Conservation (phyloP, 2,888 invertebrate genomes). For the Ophion costatus region DNA sequence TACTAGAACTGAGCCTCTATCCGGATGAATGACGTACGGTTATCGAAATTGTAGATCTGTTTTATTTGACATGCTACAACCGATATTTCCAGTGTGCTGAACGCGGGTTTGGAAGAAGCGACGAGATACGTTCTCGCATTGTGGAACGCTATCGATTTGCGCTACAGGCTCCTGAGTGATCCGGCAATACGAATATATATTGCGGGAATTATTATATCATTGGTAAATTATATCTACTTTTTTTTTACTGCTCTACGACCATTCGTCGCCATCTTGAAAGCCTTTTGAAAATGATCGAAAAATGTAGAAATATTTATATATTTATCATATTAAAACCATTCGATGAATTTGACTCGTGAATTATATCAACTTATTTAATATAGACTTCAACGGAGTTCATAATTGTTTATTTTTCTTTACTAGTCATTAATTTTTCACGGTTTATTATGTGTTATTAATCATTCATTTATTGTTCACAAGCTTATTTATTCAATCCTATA, state of each 20-base stretch:
- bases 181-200: constrained; percentile 77
- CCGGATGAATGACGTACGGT: no score
- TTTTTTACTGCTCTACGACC: not conserved
- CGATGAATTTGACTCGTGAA: no score
- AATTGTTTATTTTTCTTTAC: not conserved
- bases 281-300: no score
- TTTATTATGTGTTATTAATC: not conserved
- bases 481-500: not conserved
- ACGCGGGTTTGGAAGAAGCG: constrained; percentile 67
- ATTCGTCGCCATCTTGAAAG: no score
- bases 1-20: no score
- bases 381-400: not conserved
- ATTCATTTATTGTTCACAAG: not conserved
- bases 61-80: not conserved
- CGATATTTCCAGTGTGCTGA: constrained; percentile 66
- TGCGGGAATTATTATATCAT: constrained; percentile 74
- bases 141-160: constrained; percentile 79
- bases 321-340: no score
- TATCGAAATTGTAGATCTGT: not conserved
- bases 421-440: not conserved
- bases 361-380: no score
- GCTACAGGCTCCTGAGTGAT: constrained; percentile 73
- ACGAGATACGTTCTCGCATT: constrained; percentile 75
- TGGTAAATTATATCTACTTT: constrained; percentile 60
- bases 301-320: no score